Conservation (phyloP, 37 sponge, comb jelly and placozoan genomes). For the Lycopodina hypogea region DNA sequence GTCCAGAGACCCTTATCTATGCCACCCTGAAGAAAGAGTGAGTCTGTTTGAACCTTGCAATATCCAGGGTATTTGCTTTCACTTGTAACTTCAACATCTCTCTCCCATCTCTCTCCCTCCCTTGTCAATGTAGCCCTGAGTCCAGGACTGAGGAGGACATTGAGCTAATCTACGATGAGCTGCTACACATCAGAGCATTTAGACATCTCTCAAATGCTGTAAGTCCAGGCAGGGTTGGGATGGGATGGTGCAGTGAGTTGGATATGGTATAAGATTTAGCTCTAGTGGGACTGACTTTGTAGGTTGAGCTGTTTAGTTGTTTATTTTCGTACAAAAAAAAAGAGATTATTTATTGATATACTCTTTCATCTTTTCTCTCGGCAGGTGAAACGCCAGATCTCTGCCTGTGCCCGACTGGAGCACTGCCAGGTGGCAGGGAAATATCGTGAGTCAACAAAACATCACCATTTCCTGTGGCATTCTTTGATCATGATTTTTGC, state of each 20-base stretch:
- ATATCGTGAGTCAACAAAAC: slow-evolving; percentile 33
- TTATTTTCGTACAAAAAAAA: too few species aligned
- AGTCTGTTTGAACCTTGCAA: too few species aligned
- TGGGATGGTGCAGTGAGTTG: background rate
- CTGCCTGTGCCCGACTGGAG: slow-evolving; percentile 37
- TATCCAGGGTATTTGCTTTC: too few species aligned
- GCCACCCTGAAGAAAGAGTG: slow-evolving; percentile 73
- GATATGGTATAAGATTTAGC: too few species aligned
- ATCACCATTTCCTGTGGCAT: background rate
- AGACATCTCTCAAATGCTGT: slow-evolving; percentile 79
- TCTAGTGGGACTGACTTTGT: background rate
- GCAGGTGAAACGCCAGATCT: slow-evolving; percentile 55
- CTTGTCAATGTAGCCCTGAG: slow-evolving; percentile 40
- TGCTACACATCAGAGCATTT: slow-evolving; percentile 74
- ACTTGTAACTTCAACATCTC: background rate
- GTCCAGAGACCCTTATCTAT: slow-evolving; percentile 78
- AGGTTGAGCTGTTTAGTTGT: too few species aligned
- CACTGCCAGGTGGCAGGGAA: slow-evolving; percentile 42
- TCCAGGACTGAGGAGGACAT: slow-evolving; percentile 76
- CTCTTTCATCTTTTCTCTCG: background rate
- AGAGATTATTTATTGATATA: too few species aligned
- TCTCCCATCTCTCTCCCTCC: background rate
- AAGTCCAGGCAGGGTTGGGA: too few species aligned
- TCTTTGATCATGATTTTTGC: background rate
- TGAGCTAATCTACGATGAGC: slow-evolving; percentile 76